Evolutionary conservation across 2,888 invertebrate species (phyloP), one percentile per base, ranked within the genome.

Genomic region (Archips crataeganus): DNA sequence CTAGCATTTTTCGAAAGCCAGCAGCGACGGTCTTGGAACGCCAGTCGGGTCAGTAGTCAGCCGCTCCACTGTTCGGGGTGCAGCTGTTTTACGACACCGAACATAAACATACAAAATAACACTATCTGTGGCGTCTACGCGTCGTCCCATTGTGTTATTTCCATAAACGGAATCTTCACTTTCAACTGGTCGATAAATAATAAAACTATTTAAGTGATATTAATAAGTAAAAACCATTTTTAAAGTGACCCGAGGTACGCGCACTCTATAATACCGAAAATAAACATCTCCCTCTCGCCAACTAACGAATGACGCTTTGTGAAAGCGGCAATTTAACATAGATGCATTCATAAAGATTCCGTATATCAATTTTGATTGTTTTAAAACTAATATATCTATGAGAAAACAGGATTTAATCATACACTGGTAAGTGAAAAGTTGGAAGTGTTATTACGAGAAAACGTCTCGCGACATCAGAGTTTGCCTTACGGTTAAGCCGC

Each of bases 381-480:
- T 13, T 13, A 47, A 47, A 47, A 32, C 5, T 13, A 6, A 42
- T 42, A 62, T 70, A 32, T 32, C n/a, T 49, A 39, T 9, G 13
- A 51, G 51, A 51, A 64, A 71, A 71, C 9, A 45, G 45, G n/a
- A 36, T 71, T 71, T 71, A 65, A 71, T 71, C 65, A 71, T 59
- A 65, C 36, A 65, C 59, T 57, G 60, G 71, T 65, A 65, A 71
- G 71, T 71, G 71, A 71, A 65, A 71, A 71, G 65, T 71, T 65
- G 59, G 71, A 65, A 71, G 60, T 71, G 71, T 65, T 65, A 64
- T 65, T 65, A 71, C 71, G 65, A 71, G 71, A 71, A 71, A 71
- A 65, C 65, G 64, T 71, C 65, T 45, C 47, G 49, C 59, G 65
- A 49, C 65, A 71, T 39, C 34, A 49, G 59, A 36, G 65, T 65